A percentile compares a stretch with the other conserved stretches of the same genome.
phyloP scores from a whole-genome alignment of 1,140 invertebrate species.

The Lycorma delicatula region DNA sequence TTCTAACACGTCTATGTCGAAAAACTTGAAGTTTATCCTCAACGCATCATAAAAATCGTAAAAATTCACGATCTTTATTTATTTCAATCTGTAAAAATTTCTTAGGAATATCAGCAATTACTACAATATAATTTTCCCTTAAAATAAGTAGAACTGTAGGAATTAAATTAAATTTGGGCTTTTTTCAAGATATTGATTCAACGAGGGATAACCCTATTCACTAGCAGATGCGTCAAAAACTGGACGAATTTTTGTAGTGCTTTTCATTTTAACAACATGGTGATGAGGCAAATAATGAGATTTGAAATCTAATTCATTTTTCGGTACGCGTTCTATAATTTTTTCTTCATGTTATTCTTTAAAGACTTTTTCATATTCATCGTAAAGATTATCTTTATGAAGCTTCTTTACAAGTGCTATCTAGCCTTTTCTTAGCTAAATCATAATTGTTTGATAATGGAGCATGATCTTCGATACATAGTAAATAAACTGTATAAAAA shows the following conservation, averaged over 20 bases:
- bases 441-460: too few species aligned
- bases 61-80: too few species aligned
- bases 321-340: slow-evolving; percentile 31
- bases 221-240: slow-evolving; percentile 33
- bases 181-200: slow-evolving; percentile 35
- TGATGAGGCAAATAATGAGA: slow-evolving; percentile 34
- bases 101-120: slow-evolving; percentile 37
- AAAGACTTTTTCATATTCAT: slow-evolving; percentile 31
- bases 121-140: slow-evolving; percentile 30
- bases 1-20: too few species aligned
- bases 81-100: slow-evolving; percentile 38
- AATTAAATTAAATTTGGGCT: slow-evolving; percentile 37
- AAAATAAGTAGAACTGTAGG: slow-evolving; percentile 36
- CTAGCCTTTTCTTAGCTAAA: too few species aligned
- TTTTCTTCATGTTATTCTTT: slow-evolving; percentile 28
- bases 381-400: slow-evolving; percentile 4
- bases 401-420: too few species aligned
- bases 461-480: too few species aligned
- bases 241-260: slow-evolving; percentile 28
- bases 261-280: slow-evolving; percentile 28
- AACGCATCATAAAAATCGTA: too few species aligned
- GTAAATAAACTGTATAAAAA: too few species aligned
- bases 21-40: too few species aligned
- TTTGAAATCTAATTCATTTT: slow-evolving; percentile 19
- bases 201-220: slow-evolving; percentile 24